Base-by-base conservation (phyloP, 2,113 vertebrate genomes). In the Podarcis cretensis region DNA sequence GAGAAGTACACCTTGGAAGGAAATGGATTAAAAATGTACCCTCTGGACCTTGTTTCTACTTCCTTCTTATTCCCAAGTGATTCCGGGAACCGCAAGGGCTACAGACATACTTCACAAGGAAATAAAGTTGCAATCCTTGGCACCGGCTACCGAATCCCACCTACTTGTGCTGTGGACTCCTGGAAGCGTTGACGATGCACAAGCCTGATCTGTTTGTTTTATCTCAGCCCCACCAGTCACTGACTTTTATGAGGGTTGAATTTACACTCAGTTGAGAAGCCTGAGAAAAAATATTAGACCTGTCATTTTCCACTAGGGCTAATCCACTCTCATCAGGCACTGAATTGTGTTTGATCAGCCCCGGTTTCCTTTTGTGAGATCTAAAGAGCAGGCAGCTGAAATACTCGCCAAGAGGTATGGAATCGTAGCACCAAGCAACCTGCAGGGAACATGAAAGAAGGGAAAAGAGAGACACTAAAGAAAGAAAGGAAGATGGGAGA, bases 341-440 rank as follows among this genome's bases (percentile, higher is more conserved):
- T 59, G 85, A 80, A 76, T 88, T 87, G 82, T 82, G 78, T 88
- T 86, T 92, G 87, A 75, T 92, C 68, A 35, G 35, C 63, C 84
- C 3, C 0, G 0, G 43, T 87, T 89, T 86, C 66, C 35, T 94
- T 74, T 82, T 88, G 40, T 83, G 88, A 90, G 74, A 40, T 92
- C 35, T 88, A 71, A 91, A 82, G 89, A 9, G 13, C 4, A 0
- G 4, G n/a, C 81, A 74, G 40, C 43, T 3, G 16, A 68, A 88
- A 63, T 74, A 87, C 54, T 69, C 68, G 48, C 76, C 73, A 74
- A 65, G 80, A 92, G 6, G 30, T 87, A 89, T 6, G n/a, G 83
- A 87, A 79, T 65, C 32, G 35, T 83, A 81, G 48, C 80, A 86
- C 65, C 0, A 0, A 79, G 90, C 73, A 37, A 37, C 78, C 89